Evolutionary conservation across 2,113 vertebrate species (phyloP).

Genomic region (Gavialis gangeticus): DNA sequence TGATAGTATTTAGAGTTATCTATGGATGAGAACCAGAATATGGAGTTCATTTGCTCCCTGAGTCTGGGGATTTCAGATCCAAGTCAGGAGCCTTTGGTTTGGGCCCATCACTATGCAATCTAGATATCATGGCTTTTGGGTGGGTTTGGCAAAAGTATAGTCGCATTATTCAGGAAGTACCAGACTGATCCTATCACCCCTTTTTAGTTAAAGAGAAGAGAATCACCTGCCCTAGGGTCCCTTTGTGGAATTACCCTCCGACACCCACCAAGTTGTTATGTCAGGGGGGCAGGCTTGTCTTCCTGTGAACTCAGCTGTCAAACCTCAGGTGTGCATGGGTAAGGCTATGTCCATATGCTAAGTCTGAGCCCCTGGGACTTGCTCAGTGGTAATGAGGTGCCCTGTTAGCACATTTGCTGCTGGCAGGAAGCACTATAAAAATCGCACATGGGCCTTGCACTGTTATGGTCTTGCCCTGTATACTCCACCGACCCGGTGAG

Average conservation of each 20-base stretch:
- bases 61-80: background rate
- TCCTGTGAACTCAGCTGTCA: background rate
- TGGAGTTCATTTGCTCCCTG: background rate
- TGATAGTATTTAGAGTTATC: constrained; percentile 29
- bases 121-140: background rate
- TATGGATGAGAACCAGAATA: background rate
- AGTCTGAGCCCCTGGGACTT: background rate
- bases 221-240: background rate
- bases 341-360: background rate
- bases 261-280: background rate
- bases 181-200: accelerated
- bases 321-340: accelerated
- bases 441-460: background rate
- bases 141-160: background rate
- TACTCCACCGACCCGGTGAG: background rate
- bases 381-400: background rate
- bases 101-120: background rate
- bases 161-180: background rate
- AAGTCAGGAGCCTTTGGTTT: background rate
- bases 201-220: background rate
- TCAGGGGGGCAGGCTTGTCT: background rate
- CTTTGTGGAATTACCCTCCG: background rate
- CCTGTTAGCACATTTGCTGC: background rate
- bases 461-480: background rate
- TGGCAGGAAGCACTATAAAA: background rate